Evolutionary conservation across 2,888 invertebrate genomes (phyloP), one percentile per base, ranked within the genome.

Genomic region (Abrostola tripartita): DNA sequence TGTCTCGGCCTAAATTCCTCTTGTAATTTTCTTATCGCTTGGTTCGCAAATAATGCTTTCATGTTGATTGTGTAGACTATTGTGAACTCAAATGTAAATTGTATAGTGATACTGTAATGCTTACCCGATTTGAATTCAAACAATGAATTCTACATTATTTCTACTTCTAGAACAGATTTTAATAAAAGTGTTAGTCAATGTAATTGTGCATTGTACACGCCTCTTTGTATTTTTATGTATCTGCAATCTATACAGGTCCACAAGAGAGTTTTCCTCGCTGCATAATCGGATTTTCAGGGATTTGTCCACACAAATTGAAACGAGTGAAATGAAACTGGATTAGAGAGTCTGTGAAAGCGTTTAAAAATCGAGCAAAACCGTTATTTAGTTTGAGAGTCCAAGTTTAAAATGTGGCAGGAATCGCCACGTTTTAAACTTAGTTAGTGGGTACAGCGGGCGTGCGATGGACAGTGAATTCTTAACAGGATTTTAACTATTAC

Each of bases 21-120:
- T 72, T 76, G 73, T 81, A 81, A 85, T 82, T 79, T 79, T 81
- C 75, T 76, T 78, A 81, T 82, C 81, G 79, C 83, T 80, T 68
- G 55, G 71, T 77, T 70, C 56, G 56, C 70, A 78, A 83, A 82
- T 81, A 83, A 81, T 78, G 69, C 69, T 76, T 74, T 71, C 69
- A 60, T 42, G 63, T 65, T 67, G 56, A 71, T 68, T 63, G 61
- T 65, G 65, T 78, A 52, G 35, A 49, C 44, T 52, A 52, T 70
- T 74, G 47, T 70, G 42, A 24, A 56, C 51, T 54, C 10, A 52
- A 62, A 62, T 52, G 47, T 64, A 47, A 59, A 56, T 59, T 44
- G 38, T 61, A 41, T 9, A 49, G 24, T 49, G 12, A 60, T 49
- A 57, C 40, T 53, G 35, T 56, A 50, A 62, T 50, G 11, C 41